Percentiles rank a stretch among this genome's conserved stretches.
phyloP scores from a whole-genome alignment of 2,113 vertebrate genomes.

The Fulica atra region DNA sequence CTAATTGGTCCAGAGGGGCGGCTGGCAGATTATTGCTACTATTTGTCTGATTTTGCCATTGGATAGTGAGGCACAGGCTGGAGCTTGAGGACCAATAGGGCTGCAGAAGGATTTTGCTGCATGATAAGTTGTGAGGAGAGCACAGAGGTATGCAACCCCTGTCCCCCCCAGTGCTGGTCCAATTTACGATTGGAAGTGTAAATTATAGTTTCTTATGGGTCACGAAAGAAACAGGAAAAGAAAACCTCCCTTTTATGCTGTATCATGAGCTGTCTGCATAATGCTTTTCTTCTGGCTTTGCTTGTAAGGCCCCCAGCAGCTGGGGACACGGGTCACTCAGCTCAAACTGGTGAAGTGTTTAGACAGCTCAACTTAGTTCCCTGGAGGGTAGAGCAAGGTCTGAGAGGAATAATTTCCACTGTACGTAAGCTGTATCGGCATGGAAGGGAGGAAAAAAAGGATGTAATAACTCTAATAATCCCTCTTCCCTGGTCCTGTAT shows the following conservation, averaged over 20 bases:
- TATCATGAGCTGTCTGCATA: background rate
- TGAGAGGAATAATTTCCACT: background rate
- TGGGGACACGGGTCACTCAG: background rate
- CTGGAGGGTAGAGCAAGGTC: background rate
- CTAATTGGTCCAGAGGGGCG: constrained; percentile 31
- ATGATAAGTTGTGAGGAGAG: background rate
- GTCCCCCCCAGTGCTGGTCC: rapidly evolving
- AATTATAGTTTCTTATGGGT: background rate
- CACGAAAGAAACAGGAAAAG: background rate
- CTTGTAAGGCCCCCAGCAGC: background rate
- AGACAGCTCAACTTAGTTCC: background rate
- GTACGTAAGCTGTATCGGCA: background rate
- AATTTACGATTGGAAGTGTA: background rate
- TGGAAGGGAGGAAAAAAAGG: background rate
- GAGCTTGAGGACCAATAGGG: constrained; percentile 18
- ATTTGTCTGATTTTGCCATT: constrained; percentile 28
- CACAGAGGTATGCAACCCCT: background rate
- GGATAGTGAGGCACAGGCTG: background rate
- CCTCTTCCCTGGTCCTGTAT: background rate
- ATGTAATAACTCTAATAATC: background rate
- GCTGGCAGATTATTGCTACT: background rate
- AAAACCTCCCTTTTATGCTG: rapidly evolving
- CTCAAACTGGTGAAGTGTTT: background rate
- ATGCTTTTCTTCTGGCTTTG: background rate
- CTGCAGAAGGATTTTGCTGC: background rate